A percentile compares a stretch with the other conserved stretches of the same genome.
phyloP scores from a whole-genome alignment of 2,888 invertebrate genomes.

The Pycnomerus fuliginosus region DNA sequence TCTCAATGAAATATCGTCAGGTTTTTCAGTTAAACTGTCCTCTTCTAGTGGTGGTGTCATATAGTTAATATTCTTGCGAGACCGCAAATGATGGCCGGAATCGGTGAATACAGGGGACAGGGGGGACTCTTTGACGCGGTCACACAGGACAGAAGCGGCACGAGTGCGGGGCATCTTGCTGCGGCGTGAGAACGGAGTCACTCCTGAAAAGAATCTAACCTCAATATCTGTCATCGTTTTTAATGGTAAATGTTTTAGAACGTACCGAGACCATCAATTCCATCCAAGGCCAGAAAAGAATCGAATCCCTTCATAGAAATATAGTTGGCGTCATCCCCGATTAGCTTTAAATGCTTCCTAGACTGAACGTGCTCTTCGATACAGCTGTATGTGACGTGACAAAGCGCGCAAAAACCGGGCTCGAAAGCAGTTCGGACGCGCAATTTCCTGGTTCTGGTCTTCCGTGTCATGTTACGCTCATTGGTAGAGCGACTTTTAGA shows the following conservation, averaged over 20 bases:
- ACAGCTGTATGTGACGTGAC: conserved; percentile 71
- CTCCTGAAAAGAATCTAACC: conserved; percentile 26
- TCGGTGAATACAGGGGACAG: conserved; percentile 44
- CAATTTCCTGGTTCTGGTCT: conserved; percentile 42
- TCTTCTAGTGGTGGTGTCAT: conserved; percentile 50
- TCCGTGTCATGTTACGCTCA: conserved; percentile 43
- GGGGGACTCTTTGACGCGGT: conserved; percentile 32
- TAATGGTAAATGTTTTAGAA: conserved; percentile 1
- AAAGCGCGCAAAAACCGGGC: conserved; percentile 77
- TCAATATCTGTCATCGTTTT: neutral
- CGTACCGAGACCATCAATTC: conserved; percentile 50
- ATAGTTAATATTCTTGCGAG: conserved; percentile 49
- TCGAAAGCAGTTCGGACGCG: conserved; percentile 51
- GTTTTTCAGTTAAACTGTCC: conserved; percentile 43
- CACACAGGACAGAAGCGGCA: conserved; percentile 29
- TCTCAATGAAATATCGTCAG: conserved; percentile 40
- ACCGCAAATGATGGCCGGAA: conserved; percentile 47
- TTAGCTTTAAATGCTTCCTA: conserved; percentile 72
- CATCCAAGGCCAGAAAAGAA: conserved; percentile 64
- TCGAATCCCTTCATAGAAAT: conserved; percentile 69
- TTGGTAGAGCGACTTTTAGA: conserved; percentile 27
- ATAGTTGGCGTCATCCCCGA: conserved; percentile 73
- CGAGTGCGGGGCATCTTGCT: conserved; percentile 33
- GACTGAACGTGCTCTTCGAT: conserved; percentile 71
- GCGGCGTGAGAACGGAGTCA: conserved; percentile 25